These are phyloP conservation scores for Gavia stellata DNA, from an alignment of 2,113 vertebrate genomes.

Conservation along the genomic window DNA sequence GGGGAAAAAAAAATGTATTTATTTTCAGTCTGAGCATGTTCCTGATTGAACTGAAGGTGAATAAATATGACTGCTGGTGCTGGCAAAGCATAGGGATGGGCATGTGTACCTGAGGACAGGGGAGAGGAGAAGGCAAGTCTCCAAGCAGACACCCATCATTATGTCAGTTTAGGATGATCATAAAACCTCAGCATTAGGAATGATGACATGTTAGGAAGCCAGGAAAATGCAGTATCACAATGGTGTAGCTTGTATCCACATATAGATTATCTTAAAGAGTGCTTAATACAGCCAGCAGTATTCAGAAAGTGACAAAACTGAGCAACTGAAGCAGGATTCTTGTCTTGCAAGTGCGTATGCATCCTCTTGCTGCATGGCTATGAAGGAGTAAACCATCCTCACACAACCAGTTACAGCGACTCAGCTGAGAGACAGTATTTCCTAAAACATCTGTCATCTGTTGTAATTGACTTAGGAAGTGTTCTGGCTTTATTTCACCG, in stretches of 20 bases:
- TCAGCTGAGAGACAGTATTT: not conserved
- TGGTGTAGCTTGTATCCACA: not conserved
- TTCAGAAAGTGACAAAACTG: not conserved
- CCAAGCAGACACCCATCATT: not conserved
- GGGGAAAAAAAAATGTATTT: not conserved
- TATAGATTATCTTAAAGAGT: not conserved
- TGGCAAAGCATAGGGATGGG: not conserved
- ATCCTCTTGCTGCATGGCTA: not conserved
- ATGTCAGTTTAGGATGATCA: not conserved
- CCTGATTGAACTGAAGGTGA: not conserved
- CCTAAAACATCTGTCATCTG: not conserved
- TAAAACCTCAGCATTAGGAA: not conserved
- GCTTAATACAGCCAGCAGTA: not conserved
- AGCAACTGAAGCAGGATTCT: not conserved
- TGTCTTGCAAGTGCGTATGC: fast-evolving
- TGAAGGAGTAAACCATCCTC: not conserved
- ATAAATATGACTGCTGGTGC: not conserved
- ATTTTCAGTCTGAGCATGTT: not conserved
- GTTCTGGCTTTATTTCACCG: not conserved
- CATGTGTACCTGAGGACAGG: not conserved
- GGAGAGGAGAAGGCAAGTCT: not conserved
- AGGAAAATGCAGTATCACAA: not conserved
- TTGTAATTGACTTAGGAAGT: not conserved
- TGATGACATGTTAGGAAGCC: not conserved
- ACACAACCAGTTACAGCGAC: not conserved